Conservation (phyloP, 1,140 invertebrate species). For the Harpegnathos saltator region DNA sequence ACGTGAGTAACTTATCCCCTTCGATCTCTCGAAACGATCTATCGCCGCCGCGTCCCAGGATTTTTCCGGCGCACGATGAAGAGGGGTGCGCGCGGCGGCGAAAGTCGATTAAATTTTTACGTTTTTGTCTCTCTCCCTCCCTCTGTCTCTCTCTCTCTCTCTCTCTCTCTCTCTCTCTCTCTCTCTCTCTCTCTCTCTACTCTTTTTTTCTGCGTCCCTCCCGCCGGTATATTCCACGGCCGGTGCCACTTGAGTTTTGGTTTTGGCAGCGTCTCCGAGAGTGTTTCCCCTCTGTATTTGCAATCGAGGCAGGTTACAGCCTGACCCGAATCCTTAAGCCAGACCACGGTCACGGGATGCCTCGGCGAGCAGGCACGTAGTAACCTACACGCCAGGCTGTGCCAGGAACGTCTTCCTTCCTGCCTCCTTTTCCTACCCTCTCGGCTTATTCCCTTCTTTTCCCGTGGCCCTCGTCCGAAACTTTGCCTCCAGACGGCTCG, state of each 20-base stretch:
- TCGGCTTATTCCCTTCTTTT: constrained; percentile 59
- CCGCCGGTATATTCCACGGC: constrained; percentile 43
- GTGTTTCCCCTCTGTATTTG: constrained; percentile 82
- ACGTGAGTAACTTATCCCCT: constrained; percentile 61
- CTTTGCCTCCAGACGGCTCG: constrained; percentile 56
- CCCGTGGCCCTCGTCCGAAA: constrained; percentile 59
- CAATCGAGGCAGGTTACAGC: constrained; percentile 82
- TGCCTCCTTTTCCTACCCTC: constrained; percentile 52
- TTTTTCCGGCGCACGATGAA: constrained; percentile 14
- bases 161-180: too few relatives aligned
- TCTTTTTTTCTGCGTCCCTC: too few relatives aligned
- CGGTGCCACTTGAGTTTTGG: constrained; percentile 74
- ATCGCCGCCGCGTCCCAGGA: constrained; percentile 20
- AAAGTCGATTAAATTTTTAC: constrained; percentile 80
- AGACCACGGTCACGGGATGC: constrained; percentile 75
- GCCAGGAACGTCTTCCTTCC: constrained; percentile 76
- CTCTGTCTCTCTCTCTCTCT: too few relatives aligned
- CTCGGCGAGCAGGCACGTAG: constrained; percentile 79
- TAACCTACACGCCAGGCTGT: constrained; percentile 79
- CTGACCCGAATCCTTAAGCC: constrained; percentile 84
- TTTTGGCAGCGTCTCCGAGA: constrained; percentile 82
- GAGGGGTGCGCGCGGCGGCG: constrained; percentile 22
- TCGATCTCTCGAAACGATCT: constrained; percentile 24
- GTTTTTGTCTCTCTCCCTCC: constrained; percentile 74
- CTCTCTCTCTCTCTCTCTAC: too few relatives aligned